Base-by-base conservation (phyloP, 2,113 vertebrate species). In the Cavia aperea region DNA sequence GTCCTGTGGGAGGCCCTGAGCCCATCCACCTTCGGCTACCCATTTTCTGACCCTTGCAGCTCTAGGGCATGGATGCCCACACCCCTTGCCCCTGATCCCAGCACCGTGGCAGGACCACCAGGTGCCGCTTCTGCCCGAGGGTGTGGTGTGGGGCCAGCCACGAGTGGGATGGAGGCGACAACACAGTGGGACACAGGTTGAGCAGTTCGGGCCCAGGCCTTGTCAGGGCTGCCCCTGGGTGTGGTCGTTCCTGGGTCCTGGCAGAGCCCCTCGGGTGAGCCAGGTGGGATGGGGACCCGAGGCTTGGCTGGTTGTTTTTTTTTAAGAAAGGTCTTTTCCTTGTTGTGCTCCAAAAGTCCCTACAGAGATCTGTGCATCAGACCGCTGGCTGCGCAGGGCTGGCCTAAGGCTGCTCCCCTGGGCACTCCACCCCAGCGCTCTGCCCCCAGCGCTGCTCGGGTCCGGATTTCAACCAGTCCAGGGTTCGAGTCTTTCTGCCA, bases 61-160 rank as follows among this genome's bases (percentile, higher is more conserved):
- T 66, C 26, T 39, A 58, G 49, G 62, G 19, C 24, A 7, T 0
- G 4, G 12, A 21, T 2, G 9, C 15, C 77, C 5, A 0, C 16
- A 19, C 24, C 10, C 13, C 33, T 54, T 39, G 21, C 18, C 19
- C 49, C 18, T 0, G 8, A 19, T 33, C 77, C 49, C 77, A 56
- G 49, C 77, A 23, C 51, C 3, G 31, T 36, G 51, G 31, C 54
- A 19, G 49, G 77, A 43, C 73, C 0, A 4, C 73, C 73, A 77
- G 24, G 24, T 49, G 73, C 13, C 73, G 19, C 70, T 23, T 8
- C 13, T 73, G 39, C 72, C 72, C 19, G 2, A 18, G 68, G 36
- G 36, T 15, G 9, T n/a, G 36, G 36, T 36, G n/a, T 36, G 4
- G 70, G 70, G 70, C 72, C 21, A 26, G 39, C 39, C 72, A 26